Evolutionary conservation across 2,113 vertebrate genomes (phyloP), one percentile per base, ranked within the genome.

Genomic region (Nothobranchius kuhntae): DNA sequence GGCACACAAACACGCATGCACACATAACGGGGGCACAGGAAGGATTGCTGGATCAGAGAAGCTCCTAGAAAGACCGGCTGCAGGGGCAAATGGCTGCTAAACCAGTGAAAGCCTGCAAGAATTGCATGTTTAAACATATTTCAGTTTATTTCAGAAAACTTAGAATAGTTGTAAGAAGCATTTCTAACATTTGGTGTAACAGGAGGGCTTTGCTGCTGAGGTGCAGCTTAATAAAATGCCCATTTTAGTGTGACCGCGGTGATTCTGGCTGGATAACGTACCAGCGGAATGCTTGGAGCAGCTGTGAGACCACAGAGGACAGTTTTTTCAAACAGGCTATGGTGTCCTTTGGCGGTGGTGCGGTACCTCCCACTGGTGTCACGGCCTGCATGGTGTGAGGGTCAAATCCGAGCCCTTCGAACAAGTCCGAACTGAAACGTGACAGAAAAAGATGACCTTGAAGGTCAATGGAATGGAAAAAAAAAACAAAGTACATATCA

Each of bases 271-370:
- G 44, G 53, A 17, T 40, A 38, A 55, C 52, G 48, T 87, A 97
- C 96, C 95, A 94, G 73, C 91, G 93, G 80, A 97, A 95, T 72
- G 90, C 92, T 80, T 93, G 91, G 64, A 82, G 93, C 80, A 97
- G 94, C 87, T 94, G 93, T 63, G 88, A 94, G 70, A 96, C 92
- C 80, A 91, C 89, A 73, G 84, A 80, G 83, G 92, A 83, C 75
- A 98, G 91, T 64, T 92, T 93, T 68, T 95, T 93, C 77, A 98
- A 91, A 79, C 86, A 94, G 48, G 89, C 51, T 79, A 95, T 85
- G 7, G 93, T 93, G 38, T 96, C 96, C 88, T 94, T 93, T 64
- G 94, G 95, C 0, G 90, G 92, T 5, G 90, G 44, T 45, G 9
- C 61, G 60, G 86, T 83, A 71, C 87, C 87, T 61, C 87, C 78